Percentiles rank a stretch among this genome's conserved stretches.
phyloP scores from a whole-genome alignment of 2,888 invertebrate genomes.

The Choreutis nemorana region DNA sequence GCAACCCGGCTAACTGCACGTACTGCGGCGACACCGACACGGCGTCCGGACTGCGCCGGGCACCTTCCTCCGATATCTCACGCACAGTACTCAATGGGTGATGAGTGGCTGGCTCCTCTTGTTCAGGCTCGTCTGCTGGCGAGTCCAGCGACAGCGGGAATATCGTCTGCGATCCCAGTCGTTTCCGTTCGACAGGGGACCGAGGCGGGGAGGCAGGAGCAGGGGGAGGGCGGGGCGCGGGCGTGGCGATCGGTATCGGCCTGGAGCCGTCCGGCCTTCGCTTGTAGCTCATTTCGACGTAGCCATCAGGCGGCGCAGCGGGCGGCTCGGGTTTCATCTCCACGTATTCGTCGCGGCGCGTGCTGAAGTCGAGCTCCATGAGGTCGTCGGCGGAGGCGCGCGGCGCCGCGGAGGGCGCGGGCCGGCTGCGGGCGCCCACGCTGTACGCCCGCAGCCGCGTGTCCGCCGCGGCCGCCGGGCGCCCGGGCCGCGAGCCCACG shows the following conservation, averaged over 20 bases:
- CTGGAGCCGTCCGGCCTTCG: constrained; percentile 58
- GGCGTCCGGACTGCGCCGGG: constrained; percentile 15
- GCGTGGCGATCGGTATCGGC: constrained; percentile 69
- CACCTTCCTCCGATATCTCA: constrained; percentile 43
- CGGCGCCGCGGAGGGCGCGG: constrained; percentile 18
- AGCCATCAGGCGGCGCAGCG: constrained; percentile 60
- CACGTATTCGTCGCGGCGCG: constrained; percentile 48
- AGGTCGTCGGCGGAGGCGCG: constrained; percentile 73
- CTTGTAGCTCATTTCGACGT: constrained; percentile 71
- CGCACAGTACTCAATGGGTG: constrained; percentile 33
- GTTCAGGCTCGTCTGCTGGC: constrained; percentile 53
- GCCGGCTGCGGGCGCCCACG: constrained; percentile 41
- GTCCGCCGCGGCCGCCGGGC: constrained; percentile 33
- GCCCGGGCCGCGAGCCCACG: constrained; percentile 82
- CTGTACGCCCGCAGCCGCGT: constrained; percentile 65
- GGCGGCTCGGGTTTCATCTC: constrained; percentile 49
- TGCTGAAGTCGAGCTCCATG: constrained; percentile 74
- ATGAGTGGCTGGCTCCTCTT: constrained; percentile 18
- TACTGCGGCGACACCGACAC: constrained; percentile 49
- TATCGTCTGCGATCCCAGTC: constrained; percentile 70
- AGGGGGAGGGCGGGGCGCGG: constrained; percentile 17
- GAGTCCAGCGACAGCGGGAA: constrained; percentile 75
- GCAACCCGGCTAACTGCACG: constrained; percentile 48
- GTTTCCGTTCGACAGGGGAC: constrained; percentile 44
- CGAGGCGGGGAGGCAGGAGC: constrained; percentile 16